phyloP scores from a whole-genome alignment of 2,888 invertebrate genomes.

The Mesopsocus fuscifrons region DNA sequence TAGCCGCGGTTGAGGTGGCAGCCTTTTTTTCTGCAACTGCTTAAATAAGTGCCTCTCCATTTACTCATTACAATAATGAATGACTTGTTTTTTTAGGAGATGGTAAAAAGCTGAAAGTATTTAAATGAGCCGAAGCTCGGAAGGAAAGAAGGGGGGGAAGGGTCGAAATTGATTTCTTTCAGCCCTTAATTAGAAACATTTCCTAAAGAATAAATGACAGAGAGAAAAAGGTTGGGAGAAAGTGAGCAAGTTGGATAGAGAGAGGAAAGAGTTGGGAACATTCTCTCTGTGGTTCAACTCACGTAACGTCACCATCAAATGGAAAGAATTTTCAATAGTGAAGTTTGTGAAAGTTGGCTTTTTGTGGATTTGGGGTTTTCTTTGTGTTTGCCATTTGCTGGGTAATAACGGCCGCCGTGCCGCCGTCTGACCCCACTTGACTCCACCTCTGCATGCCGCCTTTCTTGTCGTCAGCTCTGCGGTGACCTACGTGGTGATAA shows the following conservation, averaged over 20 bases:
- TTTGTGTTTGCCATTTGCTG: background rate
- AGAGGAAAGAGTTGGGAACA: constrained; percentile 2
- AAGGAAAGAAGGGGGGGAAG: constrained; percentile 12
- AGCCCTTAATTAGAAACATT: constrained; percentile 11
- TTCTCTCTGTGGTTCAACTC: too few relatives aligned
- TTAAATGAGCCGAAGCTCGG: constrained; percentile 12
- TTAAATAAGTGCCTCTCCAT: background rate
- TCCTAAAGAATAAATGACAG: constrained; percentile 2
- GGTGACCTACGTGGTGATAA: too few relatives aligned
- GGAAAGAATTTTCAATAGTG: constrained; percentile 1
- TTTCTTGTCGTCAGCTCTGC: too few relatives aligned
- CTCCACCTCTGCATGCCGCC: background rate
- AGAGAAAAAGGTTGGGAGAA: background rate
- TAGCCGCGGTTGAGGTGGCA: too few relatives aligned
- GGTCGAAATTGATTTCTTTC: constrained; percentile 13
- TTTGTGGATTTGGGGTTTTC: background rate
- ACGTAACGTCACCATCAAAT: background rate
- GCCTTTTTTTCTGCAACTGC: too few relatives aligned
- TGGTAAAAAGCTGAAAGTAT: constrained; percentile 11
- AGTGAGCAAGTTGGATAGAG: constrained; percentile 7
- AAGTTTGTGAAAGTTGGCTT: background rate
- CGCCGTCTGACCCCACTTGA: too few relatives aligned
- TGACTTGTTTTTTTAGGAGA: constrained; percentile 11
- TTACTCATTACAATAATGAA: constrained; percentile 12
- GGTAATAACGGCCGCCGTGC: background rate